Conservation (phyloP, 2,888 invertebrate genomes). For the Oligia strigilis region DNA sequence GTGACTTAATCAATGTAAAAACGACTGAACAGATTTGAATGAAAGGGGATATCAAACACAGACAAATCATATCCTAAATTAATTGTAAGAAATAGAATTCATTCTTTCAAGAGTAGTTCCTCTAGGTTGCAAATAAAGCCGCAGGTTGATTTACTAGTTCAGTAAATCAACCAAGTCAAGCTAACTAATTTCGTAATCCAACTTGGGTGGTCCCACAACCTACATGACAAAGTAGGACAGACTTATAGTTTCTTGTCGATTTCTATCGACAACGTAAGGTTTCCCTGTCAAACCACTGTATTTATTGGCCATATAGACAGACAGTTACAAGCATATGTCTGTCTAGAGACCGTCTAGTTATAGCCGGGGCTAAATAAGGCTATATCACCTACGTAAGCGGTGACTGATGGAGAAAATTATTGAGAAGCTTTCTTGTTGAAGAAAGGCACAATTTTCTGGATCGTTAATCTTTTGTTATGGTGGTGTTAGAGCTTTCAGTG, state of each 20-base stretch:
- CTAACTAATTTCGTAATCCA: slow-evolving; percentile 27
- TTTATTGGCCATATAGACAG: slow-evolving; percentile 52
- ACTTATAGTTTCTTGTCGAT: slow-evolving; percentile 38
- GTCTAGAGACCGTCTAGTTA: slow-evolving; percentile 15
- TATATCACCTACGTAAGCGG: background rate
- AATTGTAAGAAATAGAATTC: background rate
- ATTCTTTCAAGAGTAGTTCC: background rate
- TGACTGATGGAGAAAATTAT: slow-evolving; percentile 33
- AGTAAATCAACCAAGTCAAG: slow-evolving; percentile 12
- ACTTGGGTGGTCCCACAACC: slow-evolving; percentile 51
- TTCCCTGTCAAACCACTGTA: slow-evolving; percentile 58
- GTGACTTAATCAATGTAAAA: background rate
- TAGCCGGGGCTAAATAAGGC: slow-evolving; percentile 36
- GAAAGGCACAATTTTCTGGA: slow-evolving; percentile 30
- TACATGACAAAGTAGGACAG: slow-evolving; percentile 37
- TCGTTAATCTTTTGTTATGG: slow-evolving; percentile 26
- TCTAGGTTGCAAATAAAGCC: background rate
- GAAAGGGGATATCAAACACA: background rate
- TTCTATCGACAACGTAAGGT: slow-evolving; percentile 46
- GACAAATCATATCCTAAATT: background rate
- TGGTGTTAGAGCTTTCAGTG: background rate
- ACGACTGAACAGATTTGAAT: background rate
- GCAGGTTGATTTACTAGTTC: background rate
- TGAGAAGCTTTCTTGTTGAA: slow-evolving; percentile 23
- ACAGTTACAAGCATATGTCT: slow-evolving; percentile 37